Evolutionary conservation across 2,888 invertebrate species (phyloP).

Genomic region (Suillia variegata): DNA sequence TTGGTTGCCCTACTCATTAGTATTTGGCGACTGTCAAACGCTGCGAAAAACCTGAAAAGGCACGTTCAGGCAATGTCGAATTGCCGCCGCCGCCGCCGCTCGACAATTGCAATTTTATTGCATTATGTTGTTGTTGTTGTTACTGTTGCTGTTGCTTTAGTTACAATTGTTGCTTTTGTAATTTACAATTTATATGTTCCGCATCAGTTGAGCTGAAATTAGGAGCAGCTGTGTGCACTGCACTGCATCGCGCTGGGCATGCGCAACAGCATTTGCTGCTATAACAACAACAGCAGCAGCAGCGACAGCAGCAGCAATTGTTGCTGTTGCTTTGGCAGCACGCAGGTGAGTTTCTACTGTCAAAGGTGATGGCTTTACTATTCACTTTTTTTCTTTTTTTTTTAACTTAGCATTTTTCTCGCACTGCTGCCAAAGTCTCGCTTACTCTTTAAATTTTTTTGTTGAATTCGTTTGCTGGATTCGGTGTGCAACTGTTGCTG

Average conservation of each 20-base stretch:
- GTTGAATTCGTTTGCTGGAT: too few species aligned
- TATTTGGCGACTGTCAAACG: neutral
- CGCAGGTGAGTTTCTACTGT: neutral
- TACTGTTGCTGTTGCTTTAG: neutral
- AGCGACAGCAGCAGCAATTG: neutral
- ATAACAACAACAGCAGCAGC: neutral
- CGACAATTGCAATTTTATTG: neutral
- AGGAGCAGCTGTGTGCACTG: too few species aligned
- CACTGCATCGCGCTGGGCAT: neutral
- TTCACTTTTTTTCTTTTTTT: too few species aligned
- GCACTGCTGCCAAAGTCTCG: too few species aligned
- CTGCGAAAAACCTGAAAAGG: neutral
- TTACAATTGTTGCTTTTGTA: neutral
- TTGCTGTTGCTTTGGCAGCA: neutral
- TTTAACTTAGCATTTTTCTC: too few species aligned
- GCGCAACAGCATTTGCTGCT: neutral
- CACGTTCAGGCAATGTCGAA: neutral
- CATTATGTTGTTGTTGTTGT: neutral
- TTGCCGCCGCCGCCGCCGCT: neutral
- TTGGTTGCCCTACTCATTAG: neutral
- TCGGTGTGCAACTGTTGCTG: too few species aligned
- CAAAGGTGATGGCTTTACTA: too few species aligned
- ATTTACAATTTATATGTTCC: neutral
- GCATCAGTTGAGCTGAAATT: slow-evolving; percentile 7
- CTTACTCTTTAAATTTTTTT: too few species aligned